These are phyloP conservation scores for Galaxea fascicularis DNA, from an alignment of 92 coral and sea anemone genomes.

Conservation along the genomic window DNA sequence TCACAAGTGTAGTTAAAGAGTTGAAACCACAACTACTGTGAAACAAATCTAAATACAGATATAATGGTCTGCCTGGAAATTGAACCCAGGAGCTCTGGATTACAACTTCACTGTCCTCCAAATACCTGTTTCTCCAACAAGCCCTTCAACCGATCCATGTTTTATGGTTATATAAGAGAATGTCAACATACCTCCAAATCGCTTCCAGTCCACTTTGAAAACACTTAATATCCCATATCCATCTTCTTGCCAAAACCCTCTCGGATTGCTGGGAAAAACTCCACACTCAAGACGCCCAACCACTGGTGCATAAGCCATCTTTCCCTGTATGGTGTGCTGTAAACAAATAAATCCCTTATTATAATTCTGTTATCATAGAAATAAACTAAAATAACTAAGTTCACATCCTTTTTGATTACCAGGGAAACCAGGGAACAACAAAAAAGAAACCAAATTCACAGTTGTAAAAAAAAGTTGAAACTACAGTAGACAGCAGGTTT, in stretches of 20 bases:
- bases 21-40: too few relatives aligned
- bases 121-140: too few relatives aligned
- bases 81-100: too few relatives aligned
- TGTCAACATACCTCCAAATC: constrained; percentile 46
- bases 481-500: too few relatives aligned
- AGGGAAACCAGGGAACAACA: neutral
- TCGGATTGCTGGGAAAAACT: constrained; percentile 20
- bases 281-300: constrained; percentile 48
- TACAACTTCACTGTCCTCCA: too few relatives aligned
- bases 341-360: neutral
- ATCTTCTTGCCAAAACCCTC: constrained; percentile 47
- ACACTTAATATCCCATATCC: constrained; percentile 47
- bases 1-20: too few relatives aligned
- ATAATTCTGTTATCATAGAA: neutral
- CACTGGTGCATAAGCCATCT: constrained; percentile 44
- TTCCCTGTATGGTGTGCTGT: constrained; percentile 48
- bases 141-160: too few relatives aligned
- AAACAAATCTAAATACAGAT: too few relatives aligned
- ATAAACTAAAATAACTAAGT: neutral
- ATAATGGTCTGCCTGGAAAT: too few relatives aligned
- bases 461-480: too few relatives aligned
- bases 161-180: neutral
- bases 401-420: too few relatives aligned
- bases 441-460: neutral
- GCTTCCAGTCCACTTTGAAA: constrained; percentile 48